A percentile compares a stretch with the other conserved stretches of the same genome.
These are phyloP conservation scores for Eustalomyia histrio DNA, from an alignment of 2,888 invertebrate species.

Conservation along the genomic window DNA sequence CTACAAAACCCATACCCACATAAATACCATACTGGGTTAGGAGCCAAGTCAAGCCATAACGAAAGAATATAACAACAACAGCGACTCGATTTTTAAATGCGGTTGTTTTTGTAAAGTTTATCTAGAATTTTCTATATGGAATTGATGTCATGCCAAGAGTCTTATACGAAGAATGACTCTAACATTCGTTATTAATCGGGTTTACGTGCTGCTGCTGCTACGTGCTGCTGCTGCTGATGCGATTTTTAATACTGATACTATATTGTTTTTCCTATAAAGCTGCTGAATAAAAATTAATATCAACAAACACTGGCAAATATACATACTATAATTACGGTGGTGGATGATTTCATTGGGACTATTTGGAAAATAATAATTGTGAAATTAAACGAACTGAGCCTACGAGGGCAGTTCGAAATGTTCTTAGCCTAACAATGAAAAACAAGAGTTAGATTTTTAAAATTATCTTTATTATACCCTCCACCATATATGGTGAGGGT, in stretches of 20 bases:
- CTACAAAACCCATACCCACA: constrained; percentile 42
- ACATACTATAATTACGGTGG: background rate
- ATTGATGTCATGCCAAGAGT: constrained; percentile 53
- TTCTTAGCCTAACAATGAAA: too few relatives aligned
- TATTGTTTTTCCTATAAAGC: constrained; percentile 45
- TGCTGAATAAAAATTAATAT: constrained; percentile 40
- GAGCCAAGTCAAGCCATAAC: constrained; percentile 12
- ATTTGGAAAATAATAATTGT: background rate
- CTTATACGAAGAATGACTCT: constrained; percentile 49
- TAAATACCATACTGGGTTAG: constrained; percentile 24
- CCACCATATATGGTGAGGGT: too few relatives aligned
- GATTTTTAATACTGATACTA: constrained; percentile 42
- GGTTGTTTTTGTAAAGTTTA: background rate
- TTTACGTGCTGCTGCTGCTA: constrained; percentile 15
- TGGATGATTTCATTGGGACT: background rate
- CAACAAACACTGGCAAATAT: background rate
- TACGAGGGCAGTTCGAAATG: too few relatives aligned
- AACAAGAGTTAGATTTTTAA: too few relatives aligned
- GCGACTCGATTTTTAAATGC: background rate
- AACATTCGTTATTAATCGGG: constrained; percentile 48
- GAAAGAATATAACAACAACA: constrained; percentile 1
- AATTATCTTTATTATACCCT: too few relatives aligned
- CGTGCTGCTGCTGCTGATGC: background rate
- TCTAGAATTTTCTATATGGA: constrained; percentile 42
- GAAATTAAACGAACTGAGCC: background rate